These are phyloP conservation scores for Physella acuta DNA, from an alignment of 1,140 invertebrate genomes.

Conservation along the genomic window DNA sequence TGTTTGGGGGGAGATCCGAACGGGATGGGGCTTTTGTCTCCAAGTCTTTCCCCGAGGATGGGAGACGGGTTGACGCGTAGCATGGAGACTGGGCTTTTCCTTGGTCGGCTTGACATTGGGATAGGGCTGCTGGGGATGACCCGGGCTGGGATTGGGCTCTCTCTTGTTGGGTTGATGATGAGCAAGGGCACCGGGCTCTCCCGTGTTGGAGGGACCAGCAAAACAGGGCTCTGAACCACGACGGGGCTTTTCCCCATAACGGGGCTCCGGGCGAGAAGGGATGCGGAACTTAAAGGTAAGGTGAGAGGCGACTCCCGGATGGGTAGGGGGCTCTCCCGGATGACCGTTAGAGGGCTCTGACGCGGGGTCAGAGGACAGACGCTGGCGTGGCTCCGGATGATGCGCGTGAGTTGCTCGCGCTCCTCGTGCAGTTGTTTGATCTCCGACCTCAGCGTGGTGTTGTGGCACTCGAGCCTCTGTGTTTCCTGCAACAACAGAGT, in stretches of 20 bases:
- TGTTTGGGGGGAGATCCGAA: slow-evolving; percentile 23
- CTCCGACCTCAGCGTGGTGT: slow-evolving; percentile 29
- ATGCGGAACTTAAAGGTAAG: background rate
- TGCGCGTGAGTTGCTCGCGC: slow-evolving; percentile 28
- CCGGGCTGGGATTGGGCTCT: background rate
- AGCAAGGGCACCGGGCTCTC: slow-evolving; percentile 20
- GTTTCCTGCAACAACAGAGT: slow-evolving; percentile 28
- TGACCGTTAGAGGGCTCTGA: slow-evolving; percentile 11
- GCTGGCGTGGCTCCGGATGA: slow-evolving; percentile 30
- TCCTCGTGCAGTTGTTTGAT: slow-evolving; percentile 32
- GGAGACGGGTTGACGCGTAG: slow-evolving; percentile 8
- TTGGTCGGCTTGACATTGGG: slow-evolving; percentile 13
- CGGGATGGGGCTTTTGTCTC: slow-evolving; percentile 9
- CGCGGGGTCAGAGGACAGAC: slow-evolving; percentile 23
- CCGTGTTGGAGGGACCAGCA: slow-evolving; percentile 12
- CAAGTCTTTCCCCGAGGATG: background rate
- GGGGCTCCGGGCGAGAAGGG: background rate
- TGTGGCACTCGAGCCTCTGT: slow-evolving; percentile 29
- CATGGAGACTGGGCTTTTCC: slow-evolving; percentile 20
- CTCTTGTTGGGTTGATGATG: slow-evolving; percentile 7
- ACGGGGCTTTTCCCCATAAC: slow-evolving; percentile 12
- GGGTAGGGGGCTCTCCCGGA: slow-evolving; percentile 11
- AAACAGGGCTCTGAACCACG: slow-evolving; percentile 6
- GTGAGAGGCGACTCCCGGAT: slow-evolving; percentile 15
- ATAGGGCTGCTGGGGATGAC: slow-evolving; percentile 12